Percentiles rank a stretch among this genome's conserved stretches.
phyloP scores from a whole-genome alignment of 2,888 invertebrate species.

The Chaitophorus viminalis region DNA sequence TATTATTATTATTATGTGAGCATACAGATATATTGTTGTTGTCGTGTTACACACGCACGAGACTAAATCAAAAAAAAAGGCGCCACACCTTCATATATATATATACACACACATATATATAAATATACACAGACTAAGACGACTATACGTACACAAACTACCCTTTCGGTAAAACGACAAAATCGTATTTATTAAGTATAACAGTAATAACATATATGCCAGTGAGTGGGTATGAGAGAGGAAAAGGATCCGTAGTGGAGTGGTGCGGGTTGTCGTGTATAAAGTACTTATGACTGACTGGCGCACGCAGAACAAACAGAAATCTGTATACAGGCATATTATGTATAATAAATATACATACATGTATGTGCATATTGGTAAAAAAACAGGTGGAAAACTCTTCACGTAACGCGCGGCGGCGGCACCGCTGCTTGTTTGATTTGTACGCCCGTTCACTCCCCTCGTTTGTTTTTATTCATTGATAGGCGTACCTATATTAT shows the following conservation, averaged over 20 bases:
- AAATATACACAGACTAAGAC: neutral
- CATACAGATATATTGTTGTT: conserved; percentile 19
- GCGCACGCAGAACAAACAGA: neutral
- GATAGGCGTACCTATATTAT: neutral
- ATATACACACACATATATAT: neutral
- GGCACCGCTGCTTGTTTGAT: neutral
- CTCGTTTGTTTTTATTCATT: neutral
- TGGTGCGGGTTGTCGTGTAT: neutral
- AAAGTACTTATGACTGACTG: neutral
- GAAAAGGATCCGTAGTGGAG: no score
- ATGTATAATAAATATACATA: neutral
- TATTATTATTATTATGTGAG: neutral
- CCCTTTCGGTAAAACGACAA: neutral
- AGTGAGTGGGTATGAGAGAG: neutral
- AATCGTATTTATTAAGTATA: neutral
- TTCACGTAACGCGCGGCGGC: neutral
- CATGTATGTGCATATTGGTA: no score
- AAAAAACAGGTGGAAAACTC: conserved; percentile 5
- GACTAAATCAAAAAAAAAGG: conserved; percentile 33
- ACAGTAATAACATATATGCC: neutral
- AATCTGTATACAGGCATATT: neutral
- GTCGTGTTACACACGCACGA: neutral
- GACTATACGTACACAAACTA: neutral
- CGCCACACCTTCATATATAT: conserved; percentile 37
- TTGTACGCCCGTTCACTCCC: conserved; percentile 6